A percentile compares a stretch with the other conserved stretches of the same genome.
phyloP scores from a whole-genome alignment of 2,113 vertebrate genomes.

The Damaliscus lunatus region DNA sequence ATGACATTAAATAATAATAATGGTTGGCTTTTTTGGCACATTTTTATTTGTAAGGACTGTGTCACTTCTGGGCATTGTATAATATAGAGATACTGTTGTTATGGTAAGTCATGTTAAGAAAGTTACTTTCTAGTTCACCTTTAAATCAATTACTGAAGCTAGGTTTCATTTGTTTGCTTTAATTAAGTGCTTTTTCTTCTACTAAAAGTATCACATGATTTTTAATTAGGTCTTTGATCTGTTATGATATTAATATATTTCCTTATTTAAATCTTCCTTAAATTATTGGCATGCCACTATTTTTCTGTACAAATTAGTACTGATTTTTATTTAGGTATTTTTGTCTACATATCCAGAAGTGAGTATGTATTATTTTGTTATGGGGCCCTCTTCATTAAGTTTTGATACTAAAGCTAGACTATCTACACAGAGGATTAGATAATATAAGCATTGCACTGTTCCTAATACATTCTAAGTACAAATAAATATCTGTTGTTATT shows the following conservation, averaged over 20 bases:
- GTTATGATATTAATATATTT: background rate
- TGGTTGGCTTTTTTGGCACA: background rate
- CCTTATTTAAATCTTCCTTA: background rate
- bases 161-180: background rate
- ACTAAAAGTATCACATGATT: background rate
- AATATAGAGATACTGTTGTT: background rate
- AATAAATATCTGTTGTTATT: background rate
- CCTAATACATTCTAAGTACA: background rate
- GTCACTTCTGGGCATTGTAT: background rate
- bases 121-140: background rate
- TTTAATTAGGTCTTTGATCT: background rate
- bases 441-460: background rate
- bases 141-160: background rate
- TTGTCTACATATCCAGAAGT: background rate
- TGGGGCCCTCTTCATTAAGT: background rate
- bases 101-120: background rate
- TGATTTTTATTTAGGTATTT: background rate
- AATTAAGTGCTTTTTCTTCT: background rate
- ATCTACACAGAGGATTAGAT: background rate
- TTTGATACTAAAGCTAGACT: background rate
- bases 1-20: background rate
- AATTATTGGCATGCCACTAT: background rate
- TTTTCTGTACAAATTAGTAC: background rate
- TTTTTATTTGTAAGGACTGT: background rate
- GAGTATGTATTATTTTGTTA: background rate